These are phyloP conservation scores for Caenorhabditis sp. DNA, from an alignment of 2,888 invertebrate genomes.

Conservation along the genomic window DNA sequence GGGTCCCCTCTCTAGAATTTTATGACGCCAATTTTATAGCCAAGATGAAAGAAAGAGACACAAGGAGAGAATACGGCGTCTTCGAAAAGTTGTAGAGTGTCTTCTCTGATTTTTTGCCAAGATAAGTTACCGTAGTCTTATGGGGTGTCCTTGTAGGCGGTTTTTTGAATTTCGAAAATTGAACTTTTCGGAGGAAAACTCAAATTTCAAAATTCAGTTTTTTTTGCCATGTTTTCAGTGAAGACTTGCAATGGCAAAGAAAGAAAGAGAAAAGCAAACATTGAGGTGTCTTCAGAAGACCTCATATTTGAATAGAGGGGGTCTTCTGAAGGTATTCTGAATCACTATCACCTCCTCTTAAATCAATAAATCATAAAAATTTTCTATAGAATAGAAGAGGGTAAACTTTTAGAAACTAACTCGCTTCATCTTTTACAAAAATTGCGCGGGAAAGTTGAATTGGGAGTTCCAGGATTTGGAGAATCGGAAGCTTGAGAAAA, in stretches of 20 bases:
- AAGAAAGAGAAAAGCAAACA: slow-evolving; percentile 13
- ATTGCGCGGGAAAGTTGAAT: too few species aligned
- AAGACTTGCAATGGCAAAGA: not conserved
- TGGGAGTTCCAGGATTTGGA: not conserved
- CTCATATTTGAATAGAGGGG: slow-evolving; percentile 1
- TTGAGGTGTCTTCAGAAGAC: not conserved
- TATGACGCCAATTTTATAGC: slow-evolving; percentile 51
- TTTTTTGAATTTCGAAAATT: slow-evolving; percentile 22
- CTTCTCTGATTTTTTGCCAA: slow-evolving; percentile 35
- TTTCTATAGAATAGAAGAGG: not conserved
- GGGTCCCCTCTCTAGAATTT: slow-evolving; percentile 48
- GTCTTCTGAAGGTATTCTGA: slow-evolving; percentile 38
- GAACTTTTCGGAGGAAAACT: not conserved
- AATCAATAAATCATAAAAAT: slow-evolving; percentile 53
- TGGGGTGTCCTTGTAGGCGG: not conserved
- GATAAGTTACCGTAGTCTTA: slow-evolving; percentile 51
- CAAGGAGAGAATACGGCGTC: slow-evolving; percentile 26
- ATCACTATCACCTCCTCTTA: slow-evolving; percentile 34
- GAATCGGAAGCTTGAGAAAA: not conserved
- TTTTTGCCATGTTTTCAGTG: not conserved
- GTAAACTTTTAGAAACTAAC: not conserved
- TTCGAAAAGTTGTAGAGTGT: slow-evolving; percentile 3
- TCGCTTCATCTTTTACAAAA: not conserved
- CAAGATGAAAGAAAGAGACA: slow-evolving; percentile 10
- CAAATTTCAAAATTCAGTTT: not conserved